Percentiles rank a stretch among this genome's conserved stretches.
Evolutionary conservation across 2,888 invertebrate genomes (phyloP).

Genomic region (Chromoteleia sp.): DNA sequence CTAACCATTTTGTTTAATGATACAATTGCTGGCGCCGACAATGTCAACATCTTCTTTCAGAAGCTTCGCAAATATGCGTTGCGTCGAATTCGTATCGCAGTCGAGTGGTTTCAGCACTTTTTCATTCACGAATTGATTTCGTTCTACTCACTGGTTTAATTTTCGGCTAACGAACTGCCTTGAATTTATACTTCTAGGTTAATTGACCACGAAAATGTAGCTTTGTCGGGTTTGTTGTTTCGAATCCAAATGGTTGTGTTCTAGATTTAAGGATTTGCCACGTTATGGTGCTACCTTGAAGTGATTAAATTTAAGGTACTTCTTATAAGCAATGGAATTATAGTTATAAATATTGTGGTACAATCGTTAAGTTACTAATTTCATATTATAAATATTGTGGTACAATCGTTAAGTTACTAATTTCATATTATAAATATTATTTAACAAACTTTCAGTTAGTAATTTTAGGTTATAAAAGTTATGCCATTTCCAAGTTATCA

Average conservation of each 20-base stretch:
- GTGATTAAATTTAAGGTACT: not conserved
- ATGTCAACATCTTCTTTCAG: constrained; percentile 28
- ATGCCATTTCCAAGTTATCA: no score
- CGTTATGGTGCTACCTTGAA: not conserved
- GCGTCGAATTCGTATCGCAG: constrained; percentile 9
- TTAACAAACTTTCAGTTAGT: no score
- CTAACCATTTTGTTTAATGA: constrained; percentile 35
- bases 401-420: no score
- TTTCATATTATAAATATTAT: no score
- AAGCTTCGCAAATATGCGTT: constrained; percentile 18
- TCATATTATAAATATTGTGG: no score
- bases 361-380: no score
- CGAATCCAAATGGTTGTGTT: not conserved
- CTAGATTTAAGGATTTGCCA: not conserved
- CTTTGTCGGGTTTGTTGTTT: not conserved
- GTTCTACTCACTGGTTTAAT: constrained; percentile 9
- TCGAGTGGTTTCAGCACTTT: constrained; percentile 18
- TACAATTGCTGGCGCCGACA: constrained; percentile 24
- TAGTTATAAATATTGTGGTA: no score
- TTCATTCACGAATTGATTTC: constrained; percentile 25
- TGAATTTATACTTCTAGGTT: not conserved
- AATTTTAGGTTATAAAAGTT: no score
- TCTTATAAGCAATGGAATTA: no score
- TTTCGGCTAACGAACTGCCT: not conserved
- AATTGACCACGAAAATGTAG: not conserved